A percentile compares a stretch with the other conserved stretches of the same genome.
These are phyloP conservation scores for Lacerta viridis DNA, from an alignment of 2,797 vertebrate genomes.

Conservation along the genomic window DNA sequence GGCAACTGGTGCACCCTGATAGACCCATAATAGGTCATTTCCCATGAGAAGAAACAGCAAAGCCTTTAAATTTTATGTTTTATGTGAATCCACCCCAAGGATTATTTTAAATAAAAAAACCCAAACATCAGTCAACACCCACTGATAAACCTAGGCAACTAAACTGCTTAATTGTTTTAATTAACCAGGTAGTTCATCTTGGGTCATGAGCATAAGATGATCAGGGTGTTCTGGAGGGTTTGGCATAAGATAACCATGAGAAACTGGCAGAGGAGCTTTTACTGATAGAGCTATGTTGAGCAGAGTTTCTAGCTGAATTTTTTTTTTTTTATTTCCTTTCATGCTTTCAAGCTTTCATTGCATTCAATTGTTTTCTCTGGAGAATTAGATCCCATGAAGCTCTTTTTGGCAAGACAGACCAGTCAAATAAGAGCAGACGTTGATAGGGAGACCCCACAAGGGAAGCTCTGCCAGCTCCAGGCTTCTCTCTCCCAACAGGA, in stretches of 20 bases:
- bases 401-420: constrained; percentile 63
- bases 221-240: constrained; percentile 45
- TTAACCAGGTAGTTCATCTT: constrained; percentile 52
- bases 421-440: constrained; percentile 48
- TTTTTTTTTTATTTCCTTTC: constrained; percentile 67
- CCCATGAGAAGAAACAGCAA: not conserved
- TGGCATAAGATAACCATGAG: constrained; percentile 55
- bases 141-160: constrained; percentile 34
- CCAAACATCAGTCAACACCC: constrained; percentile 25
- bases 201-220: constrained; percentile 29
- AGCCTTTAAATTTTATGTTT: not conserved
- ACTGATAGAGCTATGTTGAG: constrained; percentile 51
- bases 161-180: constrained; percentile 61
- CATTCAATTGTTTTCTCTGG: constrained; percentile 58
- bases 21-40: not conserved
- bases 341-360: constrained; percentile 62
- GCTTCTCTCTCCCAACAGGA: constrained; percentile 50
- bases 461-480: not conserved
- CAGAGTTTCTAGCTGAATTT: constrained; percentile 47
- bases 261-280: constrained; percentile 58
- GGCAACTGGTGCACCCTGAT: not conserved
- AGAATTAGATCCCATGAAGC: constrained; percentile 64
- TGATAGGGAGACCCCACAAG: constrained; percentile 57
- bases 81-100: not conserved
- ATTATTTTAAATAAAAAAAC: not conserved